Base-by-base conservation (phyloP, 2,797 vertebrate genomes). In the Dipus sagitta region DNA sequence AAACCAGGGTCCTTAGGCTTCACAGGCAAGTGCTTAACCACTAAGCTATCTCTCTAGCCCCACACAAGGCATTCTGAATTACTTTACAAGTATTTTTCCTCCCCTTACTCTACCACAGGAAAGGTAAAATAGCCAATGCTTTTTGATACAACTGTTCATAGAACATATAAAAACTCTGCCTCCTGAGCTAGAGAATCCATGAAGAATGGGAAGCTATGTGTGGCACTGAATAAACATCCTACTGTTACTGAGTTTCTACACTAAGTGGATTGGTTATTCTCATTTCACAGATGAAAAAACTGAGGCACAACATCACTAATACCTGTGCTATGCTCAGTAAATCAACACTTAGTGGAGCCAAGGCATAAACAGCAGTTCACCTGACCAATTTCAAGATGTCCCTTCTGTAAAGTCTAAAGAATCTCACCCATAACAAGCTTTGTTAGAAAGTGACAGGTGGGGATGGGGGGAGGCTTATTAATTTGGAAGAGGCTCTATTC, bases 231-330 rank as follows among this genome's bases (percentile, higher is more conserved):
- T 76, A 79, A 91, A 54, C n/a, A 64, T 30, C 75, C 62, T 58
- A 42, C 6, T 28, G 6, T 68, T 38, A 34, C 21, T 38, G 81
- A 78, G 80, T 90, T 4, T 12, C 34, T 28, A 58, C 4, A 26
- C 38, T 76, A 77, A 42, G 24, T 42, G 6, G 9, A 64, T n/a
- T 30, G 54, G 32, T 60, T 52, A 42, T 76, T 91, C 10, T 77
- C 23, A 85, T 23, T 88, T 86, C 52, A 74, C 34, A 86, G 85
- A 83, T 62, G 70, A 88, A 77, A 34, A 95, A 89, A 91, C 47
- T 15, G 18, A 79, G 74, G 24, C 12, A 67, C 2, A 70, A 64
- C n/a, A 67, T 86, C n/a, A n/a, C 17, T 71, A 81, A 64, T 64
- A 24, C 3, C 38, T 23, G 18, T 28, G 26, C 32, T 79, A 58